Conservation (phyloP, 2,113 vertebrate genomes). For the Indicator indicator region DNA sequence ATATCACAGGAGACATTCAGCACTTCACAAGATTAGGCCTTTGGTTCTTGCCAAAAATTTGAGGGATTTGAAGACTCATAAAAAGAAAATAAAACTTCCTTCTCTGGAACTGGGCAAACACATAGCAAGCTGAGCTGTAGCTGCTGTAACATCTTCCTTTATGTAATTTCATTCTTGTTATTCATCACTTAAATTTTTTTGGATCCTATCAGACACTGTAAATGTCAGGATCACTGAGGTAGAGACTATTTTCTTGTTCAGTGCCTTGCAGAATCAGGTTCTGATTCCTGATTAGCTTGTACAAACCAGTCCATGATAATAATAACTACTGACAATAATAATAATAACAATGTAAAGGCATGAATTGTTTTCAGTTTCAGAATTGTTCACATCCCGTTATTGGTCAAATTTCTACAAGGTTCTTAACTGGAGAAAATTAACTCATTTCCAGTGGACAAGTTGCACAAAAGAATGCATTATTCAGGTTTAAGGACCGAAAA, state of each 20-base stretch:
- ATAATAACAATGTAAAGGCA: not conserved
- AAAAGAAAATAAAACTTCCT: conserved; percentile 22
- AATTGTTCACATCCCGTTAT: not conserved
- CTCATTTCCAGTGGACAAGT: not conserved
- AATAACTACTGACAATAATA: not conserved
- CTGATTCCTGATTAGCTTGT: not conserved
- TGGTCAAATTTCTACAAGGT: not conserved
- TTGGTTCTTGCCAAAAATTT: conserved; percentile 47
- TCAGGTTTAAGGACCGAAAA: not conserved
- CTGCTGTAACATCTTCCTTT: not conserved
- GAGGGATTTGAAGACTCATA: not conserved
- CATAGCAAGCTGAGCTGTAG: not conserved
- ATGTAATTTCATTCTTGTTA: not conserved
- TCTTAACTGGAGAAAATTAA: not conserved
- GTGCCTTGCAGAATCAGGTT: not conserved
- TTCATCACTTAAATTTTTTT: not conserved
- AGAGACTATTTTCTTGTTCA: not conserved
- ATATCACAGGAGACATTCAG: conserved; percentile 59
- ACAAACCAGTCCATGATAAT: not conserved
- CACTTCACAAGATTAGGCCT: conserved; percentile 59
- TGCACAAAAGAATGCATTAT: not conserved
- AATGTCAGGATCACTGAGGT: not conserved
- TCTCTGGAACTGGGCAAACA: not conserved
- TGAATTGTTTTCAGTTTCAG: not conserved
- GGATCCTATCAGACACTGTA: not conserved